A percentile compares a stretch with the other conserved stretches of the same genome.
Evolutionary conservation across 2,113 vertebrate species (phyloP).

Genomic region (Ia io): DNA sequence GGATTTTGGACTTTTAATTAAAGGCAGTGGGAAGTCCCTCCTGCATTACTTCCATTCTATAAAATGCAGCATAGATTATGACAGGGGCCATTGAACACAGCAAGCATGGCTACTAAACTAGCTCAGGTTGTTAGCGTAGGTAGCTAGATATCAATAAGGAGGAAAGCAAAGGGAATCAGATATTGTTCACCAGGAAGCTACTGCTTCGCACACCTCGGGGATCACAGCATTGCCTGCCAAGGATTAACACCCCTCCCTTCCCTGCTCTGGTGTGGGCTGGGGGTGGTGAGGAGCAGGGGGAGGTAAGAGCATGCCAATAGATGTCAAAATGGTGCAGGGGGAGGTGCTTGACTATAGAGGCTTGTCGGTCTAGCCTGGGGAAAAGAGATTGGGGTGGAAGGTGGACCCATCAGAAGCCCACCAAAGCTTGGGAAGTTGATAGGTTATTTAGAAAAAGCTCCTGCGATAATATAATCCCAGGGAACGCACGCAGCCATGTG

Average conservation of each 20-base stretch:
- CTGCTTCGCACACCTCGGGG: background rate
- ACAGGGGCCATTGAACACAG: background rate
- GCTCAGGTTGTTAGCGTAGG: background rate
- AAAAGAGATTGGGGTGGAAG: background rate
- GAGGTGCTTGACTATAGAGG: background rate
- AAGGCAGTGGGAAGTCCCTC: background rate
- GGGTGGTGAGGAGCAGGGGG: background rate
- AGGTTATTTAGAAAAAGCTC: background rate
- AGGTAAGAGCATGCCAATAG: background rate
- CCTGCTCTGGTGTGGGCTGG: background rate
- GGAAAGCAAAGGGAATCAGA: background rate
- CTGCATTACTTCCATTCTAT: background rate
- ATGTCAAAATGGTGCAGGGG: background rate
- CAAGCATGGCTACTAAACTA: background rate
- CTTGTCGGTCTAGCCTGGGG: background rate
- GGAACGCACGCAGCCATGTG: background rate
- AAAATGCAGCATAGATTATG: background rate
- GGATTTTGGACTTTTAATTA: conserved; percentile 14
- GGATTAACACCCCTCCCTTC: background rate
- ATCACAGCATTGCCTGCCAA: background rate
- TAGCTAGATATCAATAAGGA: background rate
- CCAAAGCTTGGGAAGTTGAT: background rate
- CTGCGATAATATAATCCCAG: background rate
- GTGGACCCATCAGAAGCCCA: no score
- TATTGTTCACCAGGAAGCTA: background rate